Evolutionary conservation across 1,140 invertebrate species (phyloP).

Genomic region (Drosophila virilis): DNA sequence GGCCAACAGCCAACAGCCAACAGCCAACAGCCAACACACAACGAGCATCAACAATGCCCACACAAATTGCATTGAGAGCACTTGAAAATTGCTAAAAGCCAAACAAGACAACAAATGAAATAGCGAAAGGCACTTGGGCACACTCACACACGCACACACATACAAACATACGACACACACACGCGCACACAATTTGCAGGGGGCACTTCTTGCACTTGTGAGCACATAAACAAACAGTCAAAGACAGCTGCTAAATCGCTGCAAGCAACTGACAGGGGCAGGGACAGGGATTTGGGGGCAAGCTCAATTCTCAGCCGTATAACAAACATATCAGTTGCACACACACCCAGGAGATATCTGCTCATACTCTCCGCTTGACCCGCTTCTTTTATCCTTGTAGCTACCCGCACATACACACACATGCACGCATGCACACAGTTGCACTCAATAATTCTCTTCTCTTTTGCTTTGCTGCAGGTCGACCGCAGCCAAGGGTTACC

Average conservation of each 20-base stretch:
- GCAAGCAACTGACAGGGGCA: conserved; percentile 41
- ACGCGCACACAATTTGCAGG: conserved; percentile 7
- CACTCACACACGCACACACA: conserved; percentile 37
- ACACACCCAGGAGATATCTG: conserved; percentile 32
- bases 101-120: conserved; percentile 83
- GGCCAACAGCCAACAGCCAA: conserved; percentile 10
- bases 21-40: conserved; percentile 10
- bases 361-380: not conserved
- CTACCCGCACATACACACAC: conserved; percentile 14
- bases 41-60: conserved; percentile 63
- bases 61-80: conserved; percentile 83
- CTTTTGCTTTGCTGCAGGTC: conserved; percentile 86
- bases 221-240: conserved; percentile 78
- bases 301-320: conserved; percentile 66
- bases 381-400: conserved; percentile 9
- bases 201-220: conserved; percentile 68
- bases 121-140: conserved; percentile 79
- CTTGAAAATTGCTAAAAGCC: conserved; percentile 83
- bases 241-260: conserved; percentile 66
- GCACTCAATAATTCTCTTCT: conserved; percentile 66
- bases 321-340: conserved; percentile 80
- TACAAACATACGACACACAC: not conserved
- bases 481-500: conserved; percentile 91
- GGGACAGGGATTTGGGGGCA: conserved; percentile 22
- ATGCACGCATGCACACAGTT: conserved; percentile 23